Conservation (phyloP, 2,113 vertebrate genomes). For the Scomber scombrus region DNA sequence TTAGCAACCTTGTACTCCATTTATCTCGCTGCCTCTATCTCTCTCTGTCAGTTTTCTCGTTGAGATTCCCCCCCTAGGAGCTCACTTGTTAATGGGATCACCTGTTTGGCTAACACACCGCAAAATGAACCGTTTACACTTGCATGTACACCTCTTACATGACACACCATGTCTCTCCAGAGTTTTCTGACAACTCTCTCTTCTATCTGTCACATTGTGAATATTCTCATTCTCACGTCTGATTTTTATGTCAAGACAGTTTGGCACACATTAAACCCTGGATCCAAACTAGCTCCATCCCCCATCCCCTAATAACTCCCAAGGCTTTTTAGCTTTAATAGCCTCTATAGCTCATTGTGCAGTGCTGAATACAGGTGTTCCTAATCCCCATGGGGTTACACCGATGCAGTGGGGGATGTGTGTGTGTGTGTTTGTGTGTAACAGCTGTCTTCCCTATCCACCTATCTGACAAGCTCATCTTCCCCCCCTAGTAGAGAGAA, state of each 20-base stretch:
- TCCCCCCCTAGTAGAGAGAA: conserved; percentile 56
- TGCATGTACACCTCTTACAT: conserved; percentile 47
- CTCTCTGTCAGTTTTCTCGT: conserved; percentile 46
- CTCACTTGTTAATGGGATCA: conserved; percentile 78
- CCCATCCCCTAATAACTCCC: conserved; percentile 68
- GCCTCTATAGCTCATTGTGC: conserved; percentile 80
- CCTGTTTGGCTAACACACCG: conserved; percentile 75
- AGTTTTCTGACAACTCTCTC: conserved; percentile 60
- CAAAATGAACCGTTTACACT: conserved; percentile 73
- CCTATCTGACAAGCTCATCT: conserved; percentile 64
- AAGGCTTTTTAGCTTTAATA: conserved; percentile 76
- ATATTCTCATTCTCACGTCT: conserved; percentile 60
- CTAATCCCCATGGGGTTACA: conserved; percentile 77
- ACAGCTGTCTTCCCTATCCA: conserved; percentile 80
- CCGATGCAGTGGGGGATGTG: conserved; percentile 60
- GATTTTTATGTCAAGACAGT: conserved; percentile 39
- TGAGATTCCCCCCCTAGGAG: conserved; percentile 59
- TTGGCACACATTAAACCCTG: conserved; percentile 43
- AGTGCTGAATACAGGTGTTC: conserved; percentile 83
- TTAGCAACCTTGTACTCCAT: conserved; percentile 54
- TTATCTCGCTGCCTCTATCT: conserved; percentile 54
- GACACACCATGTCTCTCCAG: conserved; percentile 48
- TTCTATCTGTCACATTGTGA: conserved; percentile 43
- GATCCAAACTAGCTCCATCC: conserved; percentile 40
- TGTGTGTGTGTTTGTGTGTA: conserved; percentile 57